Base-by-base conservation (phyloP, 2,888 invertebrate species). In the Synanthedon formicaeformis region DNA sequence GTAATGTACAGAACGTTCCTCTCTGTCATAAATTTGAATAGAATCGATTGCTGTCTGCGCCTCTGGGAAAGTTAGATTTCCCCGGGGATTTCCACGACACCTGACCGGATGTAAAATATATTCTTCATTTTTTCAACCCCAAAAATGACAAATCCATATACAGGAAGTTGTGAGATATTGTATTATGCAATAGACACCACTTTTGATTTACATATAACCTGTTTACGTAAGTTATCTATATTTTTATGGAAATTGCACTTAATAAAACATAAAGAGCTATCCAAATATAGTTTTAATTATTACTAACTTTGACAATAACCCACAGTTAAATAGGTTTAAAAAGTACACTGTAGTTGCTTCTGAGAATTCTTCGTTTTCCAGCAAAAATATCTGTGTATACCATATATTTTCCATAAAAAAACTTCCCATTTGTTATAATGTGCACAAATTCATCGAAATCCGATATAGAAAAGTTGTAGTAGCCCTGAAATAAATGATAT, bases 1-100 rank as follows among this genome's bases (percentile, higher is more conserved):
- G 61, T 56, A 53, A 63, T 57, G 63, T 74, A 60, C 60, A 65
- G 70, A 78, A 75, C 75, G 81, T 82, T 81, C 77, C 80, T 79
- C 83, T 78, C 81, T 79, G 81, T 85, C 86, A 87, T 87, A 87
- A 86, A 87, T 87, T 87, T 87, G 86, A 86, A 86, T 86, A 84
- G 86, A 87, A 87, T 86, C 86, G 86, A 87, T 87, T 81, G 84
- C 80, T 86, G 86, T 86, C 86, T 84, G 81, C 82, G 85, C 86
- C 84, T 79, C 81, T 75, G 81, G 86, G 81, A 80, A 84, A 86
- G 86, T 86, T 85, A 86, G 85, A 87, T 87, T 87, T 87, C 86
- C 87, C 86, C 62, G 67, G 81, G 80, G 86, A 81, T 77, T 73
- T 71, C 75, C 77, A 74, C 79, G 86, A 84, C 87, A 87, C 87